Base-by-base conservation (phyloP, 2,797 vertebrate genomes). In the Sebastes minor region DNA sequence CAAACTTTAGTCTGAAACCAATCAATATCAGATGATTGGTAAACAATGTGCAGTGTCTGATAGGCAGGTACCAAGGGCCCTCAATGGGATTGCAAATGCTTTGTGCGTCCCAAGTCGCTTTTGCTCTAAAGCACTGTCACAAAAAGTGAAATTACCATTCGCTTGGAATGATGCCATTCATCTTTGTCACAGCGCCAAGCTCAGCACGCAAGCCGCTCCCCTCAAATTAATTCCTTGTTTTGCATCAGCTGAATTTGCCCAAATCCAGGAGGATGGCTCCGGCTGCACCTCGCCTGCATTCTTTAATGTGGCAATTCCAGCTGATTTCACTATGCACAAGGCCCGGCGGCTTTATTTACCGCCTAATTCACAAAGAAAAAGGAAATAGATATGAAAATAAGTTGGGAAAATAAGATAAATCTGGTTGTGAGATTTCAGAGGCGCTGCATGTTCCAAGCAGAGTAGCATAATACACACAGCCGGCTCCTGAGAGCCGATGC, bases 141-240 rank as follows among this genome's bases (percentile, higher is more conserved):
- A 98, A 99, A 98, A 99, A 98, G 98, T 99, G 97, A 99, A 98
- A 99, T 99, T 99, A 99, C 98, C 97, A 99, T 99, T 99, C 97
- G 96, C 97, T 97, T 98, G 98, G 98, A 99, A 98, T 97, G 97
- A 97, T 98, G 97, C 98, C 97, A 99, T 99, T 99, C 98, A 99
- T 99, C 98, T 99, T 99, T 99, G 98, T 99, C 98, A 99, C 97
- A 95, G 96, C 96, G 94, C 97, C 97, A 97, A 97, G 97, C 97
- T 96, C 97, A 94, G 97, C 97, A 96, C 97, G 96, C 97, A 97
- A 96, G 96, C 96, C 94, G 96, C 96, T 97, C 96, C 97, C 96
- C 96, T 96, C 97, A 98, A 98, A 99, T 99, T 99, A 99, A 99
- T 99, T 97, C 98, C 97, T 99, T 98, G 97, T 98, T 99, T 99